Conservation (phyloP, 2,797 vertebrate genomes). For the Rhinoraja longicauda region DNA sequence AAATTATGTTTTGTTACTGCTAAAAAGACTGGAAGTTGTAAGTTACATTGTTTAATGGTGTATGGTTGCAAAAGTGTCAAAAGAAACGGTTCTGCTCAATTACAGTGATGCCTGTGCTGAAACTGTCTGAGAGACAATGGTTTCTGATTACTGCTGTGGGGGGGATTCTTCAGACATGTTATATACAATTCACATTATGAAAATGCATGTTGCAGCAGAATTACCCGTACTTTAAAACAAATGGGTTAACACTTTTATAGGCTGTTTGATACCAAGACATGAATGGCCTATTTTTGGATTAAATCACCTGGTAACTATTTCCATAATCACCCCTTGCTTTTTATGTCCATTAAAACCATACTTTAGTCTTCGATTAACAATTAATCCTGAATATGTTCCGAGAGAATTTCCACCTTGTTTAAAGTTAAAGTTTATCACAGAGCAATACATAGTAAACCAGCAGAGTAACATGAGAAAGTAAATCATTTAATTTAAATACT, state of each 20-base stretch:
- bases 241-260: not conserved
- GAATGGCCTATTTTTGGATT: not conserved
- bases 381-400: not conserved
- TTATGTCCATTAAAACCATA: not conserved
- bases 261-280: not conserved
- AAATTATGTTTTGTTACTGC: too few species aligned
- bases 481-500: not conserved
- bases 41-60: too few species aligned
- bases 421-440: not conserved
- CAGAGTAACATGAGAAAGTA: not conserved
- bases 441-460: not conserved
- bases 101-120: too few species aligned
- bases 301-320: not conserved
- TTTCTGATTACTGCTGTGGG: too few species aligned
- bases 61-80: too few species aligned
- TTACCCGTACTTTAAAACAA: not conserved
- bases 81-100: too few species aligned
- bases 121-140: too few species aligned
- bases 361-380: not conserved
- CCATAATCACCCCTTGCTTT: not conserved
- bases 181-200: too few species aligned
- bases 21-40: too few species aligned
- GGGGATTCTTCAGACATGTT: too few species aligned
- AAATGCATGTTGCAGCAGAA: not conserved
- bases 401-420: not conserved